Evolutionary conservation across 2,113 vertebrate species (phyloP).

Genomic region (Eclectus roratus): DNA sequence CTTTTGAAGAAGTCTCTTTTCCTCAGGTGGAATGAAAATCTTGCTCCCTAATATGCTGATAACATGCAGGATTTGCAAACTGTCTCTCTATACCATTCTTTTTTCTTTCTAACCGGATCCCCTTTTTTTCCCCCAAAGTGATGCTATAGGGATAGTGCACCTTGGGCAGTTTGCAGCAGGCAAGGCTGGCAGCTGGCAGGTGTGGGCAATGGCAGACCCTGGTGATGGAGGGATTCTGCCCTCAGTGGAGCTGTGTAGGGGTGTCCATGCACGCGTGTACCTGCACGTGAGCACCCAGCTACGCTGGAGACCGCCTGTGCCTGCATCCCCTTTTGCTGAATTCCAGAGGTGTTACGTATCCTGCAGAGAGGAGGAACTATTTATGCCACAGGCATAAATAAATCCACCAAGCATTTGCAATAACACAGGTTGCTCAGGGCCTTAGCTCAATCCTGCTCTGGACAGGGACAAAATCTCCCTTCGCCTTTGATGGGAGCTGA

Average conservation of each 20-base stretch:
- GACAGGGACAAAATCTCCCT: not conserved
- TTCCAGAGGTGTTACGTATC: conserved; percentile 45
- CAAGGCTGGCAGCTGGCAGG: not conserved
- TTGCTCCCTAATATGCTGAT: not conserved
- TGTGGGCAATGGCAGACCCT: not conserved
- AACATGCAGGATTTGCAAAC: not conserved
- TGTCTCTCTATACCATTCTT: not conserved
- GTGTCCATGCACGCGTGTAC: not conserved
- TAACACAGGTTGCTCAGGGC: not conserved
- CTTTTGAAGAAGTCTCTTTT: not conserved
- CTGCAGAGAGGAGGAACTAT: conserved; percentile 16
- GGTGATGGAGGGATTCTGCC: not conserved
- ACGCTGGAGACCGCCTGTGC: rapidly evolving
- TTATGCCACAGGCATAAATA: conserved; percentile 65
- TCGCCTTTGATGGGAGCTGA: not conserved
- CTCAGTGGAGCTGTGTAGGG: not conserved
- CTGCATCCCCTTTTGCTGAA: not conserved
- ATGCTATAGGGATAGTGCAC: not conserved
- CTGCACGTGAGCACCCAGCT: rapidly evolving
- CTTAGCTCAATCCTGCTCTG: rapidly evolving
- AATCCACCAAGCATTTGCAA: not conserved
- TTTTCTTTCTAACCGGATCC: not conserved
- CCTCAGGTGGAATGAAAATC: not conserved
- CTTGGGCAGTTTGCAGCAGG: rapidly evolving
- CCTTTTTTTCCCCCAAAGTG: rapidly evolving